phyloP scores from a whole-genome alignment of 1,140 invertebrate species.

The Musca vetustissima region DNA sequence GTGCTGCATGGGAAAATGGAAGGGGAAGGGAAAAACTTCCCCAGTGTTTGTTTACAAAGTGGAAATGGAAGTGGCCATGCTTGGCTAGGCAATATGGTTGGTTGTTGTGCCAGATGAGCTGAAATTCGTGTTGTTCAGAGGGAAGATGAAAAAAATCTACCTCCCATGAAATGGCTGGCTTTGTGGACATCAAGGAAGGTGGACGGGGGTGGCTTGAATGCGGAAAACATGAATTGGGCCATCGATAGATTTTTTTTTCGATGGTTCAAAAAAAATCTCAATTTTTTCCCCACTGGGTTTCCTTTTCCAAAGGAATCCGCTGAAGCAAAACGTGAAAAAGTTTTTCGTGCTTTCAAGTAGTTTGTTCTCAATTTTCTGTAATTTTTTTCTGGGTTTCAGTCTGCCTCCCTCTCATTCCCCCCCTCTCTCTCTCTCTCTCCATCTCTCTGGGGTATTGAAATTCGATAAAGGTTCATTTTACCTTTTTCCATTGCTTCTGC shows the following conservation, averaged over 20 bases:
- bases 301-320: background rate
- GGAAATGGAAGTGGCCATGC: background rate
- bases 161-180: too few species aligned
- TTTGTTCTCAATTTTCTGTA: background rate
- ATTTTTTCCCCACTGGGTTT: too few species aligned
- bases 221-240: background rate
- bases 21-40: too few species aligned
- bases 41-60: constrained; percentile 13
- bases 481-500: background rate
- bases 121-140: too few species aligned
- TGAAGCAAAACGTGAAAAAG: background rate
- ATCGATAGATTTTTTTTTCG: constrained; percentile 18
- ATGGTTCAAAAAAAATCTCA: too few species aligned
- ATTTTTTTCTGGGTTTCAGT: background rate
- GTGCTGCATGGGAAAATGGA: too few species aligned
- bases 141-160: too few species aligned
- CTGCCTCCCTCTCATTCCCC: too few species aligned
- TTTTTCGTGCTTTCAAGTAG: background rate
- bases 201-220: background rate
- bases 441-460: constrained; percentile 3
- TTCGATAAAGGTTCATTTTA: constrained; percentile 7
- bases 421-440: too few species aligned
- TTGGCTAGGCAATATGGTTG: too few species aligned
- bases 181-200: too few species aligned
- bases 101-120: too few species aligned